Conservation (phyloP, 2,797 vertebrate species). For the Pogoniulus pusillus region DNA sequence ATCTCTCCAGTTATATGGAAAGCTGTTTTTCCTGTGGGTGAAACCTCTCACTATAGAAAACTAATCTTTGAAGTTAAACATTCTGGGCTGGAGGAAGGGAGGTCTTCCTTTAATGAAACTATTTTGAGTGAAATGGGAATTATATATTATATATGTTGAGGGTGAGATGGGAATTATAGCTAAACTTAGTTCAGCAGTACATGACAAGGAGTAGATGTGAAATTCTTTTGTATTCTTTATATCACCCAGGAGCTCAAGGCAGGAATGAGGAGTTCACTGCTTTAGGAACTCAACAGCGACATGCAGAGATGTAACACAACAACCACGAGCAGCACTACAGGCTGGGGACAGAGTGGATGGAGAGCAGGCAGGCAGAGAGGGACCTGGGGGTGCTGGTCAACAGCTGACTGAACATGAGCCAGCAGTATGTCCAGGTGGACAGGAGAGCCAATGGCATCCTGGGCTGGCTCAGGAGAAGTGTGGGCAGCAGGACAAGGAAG, state of each 20-base stretch:
- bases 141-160: not conserved
- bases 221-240: not conserved
- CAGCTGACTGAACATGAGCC: too few relatives aligned
- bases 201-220: not conserved
- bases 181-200: not conserved
- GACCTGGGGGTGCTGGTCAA: too few relatives aligned
- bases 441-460: too few relatives aligned
- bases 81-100: not conserved
- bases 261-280: not conserved
- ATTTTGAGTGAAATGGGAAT: not conserved
- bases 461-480: too few relatives aligned
- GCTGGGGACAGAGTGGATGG: too few relatives aligned
- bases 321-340: too few relatives aligned
- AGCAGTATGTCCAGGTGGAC: too few relatives aligned
- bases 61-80: conserved; percentile 35
- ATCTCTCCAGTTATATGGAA: conserved; percentile 35
- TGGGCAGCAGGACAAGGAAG: too few relatives aligned
- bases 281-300: not conserved
- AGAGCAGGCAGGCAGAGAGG: too few relatives aligned
- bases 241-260: not conserved
- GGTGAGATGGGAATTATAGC: not conserved
- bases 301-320: not conserved
- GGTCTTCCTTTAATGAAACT: conserved; percentile 15
- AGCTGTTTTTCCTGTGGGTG: conserved; percentile 29
- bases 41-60: not conserved